Evolutionary conservation across 2,797 vertebrate species (phyloP).

Genomic region (Synaphobranchus kaupii): DNA sequence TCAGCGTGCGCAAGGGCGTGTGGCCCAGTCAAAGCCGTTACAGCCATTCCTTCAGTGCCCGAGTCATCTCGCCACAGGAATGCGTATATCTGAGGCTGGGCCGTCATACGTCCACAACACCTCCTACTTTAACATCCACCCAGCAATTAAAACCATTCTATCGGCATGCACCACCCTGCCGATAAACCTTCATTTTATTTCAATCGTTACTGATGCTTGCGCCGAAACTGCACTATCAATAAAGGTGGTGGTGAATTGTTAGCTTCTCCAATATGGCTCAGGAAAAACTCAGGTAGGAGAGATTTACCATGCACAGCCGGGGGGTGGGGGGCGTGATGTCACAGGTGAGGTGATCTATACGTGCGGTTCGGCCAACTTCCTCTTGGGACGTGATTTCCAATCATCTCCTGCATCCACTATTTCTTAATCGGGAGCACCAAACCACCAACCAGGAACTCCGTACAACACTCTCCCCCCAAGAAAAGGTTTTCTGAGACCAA

Average conservation of each 20-base stretch:
- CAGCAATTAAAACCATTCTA: neutral
- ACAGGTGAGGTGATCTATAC: neutral
- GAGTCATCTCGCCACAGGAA: neutral
- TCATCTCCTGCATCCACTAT: slow-evolving; percentile 3
- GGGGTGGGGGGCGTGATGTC: neutral
- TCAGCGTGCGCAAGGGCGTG: neutral
- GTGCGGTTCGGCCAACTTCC: slow-evolving; percentile 13
- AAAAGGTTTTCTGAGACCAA: neutral
- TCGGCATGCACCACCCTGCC: neutral
- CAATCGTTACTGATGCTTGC: neutral
- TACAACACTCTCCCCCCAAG: neutral
- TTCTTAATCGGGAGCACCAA: neutral
- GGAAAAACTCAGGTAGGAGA: slow-evolving; percentile 21
- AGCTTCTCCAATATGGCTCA: neutral
- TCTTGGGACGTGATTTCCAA: slow-evolving; percentile 5
- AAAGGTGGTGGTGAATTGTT: neutral
- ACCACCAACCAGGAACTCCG: neutral
- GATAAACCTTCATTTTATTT: neutral
- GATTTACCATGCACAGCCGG: neutral
- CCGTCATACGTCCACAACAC: neutral
- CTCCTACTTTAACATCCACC: neutral
- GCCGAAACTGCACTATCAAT: neutral
- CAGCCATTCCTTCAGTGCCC: neutral
- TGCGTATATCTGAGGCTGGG: neutral
- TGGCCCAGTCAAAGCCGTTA: neutral